Evolutionary conservation across 2,113 vertebrate genomes (phyloP), one percentile per base, ranked within the genome.

Genomic region (Buteo buteo): DNA sequence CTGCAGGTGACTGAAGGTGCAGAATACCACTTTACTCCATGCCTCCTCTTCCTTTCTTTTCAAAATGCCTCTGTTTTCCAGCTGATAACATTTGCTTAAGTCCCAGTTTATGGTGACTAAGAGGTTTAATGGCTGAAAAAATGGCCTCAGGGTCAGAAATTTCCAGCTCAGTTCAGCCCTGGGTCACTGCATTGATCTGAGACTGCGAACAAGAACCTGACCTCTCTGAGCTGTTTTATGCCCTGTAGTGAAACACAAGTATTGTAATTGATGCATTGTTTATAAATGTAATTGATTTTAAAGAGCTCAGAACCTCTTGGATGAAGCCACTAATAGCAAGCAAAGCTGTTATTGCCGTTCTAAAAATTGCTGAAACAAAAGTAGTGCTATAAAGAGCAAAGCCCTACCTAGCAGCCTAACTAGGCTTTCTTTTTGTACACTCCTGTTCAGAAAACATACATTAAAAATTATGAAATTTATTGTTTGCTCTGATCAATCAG

Each of bases 251-350:
- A 94, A 96, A 80, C 0, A 7, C 24, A 83, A 59, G 52, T 72
- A 88, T 50, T 86, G 76, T 61, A 66, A 81, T 11, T 62, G 54
- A 73, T 81, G 64, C 38, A 8, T 54, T 88, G 90, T 78, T 94
- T 84, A 87, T 87, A 92, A 82, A 82, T 50, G 25, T 52, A 87
- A 94, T 93, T 73, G 62, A 89, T 95, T 96, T 82, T 82, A 77
- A 91, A 82, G 70, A 82, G 32, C 62, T 72, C 38, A 5, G 40
- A 61, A 18, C 29, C 49, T 65, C 54, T 82, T 14, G 2, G 70
- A 76, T 66, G 31, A 91, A 91, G 50, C 36, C 81, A 73, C 13
- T 80, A 89, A 94, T 57, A 86, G 70, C 73, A 82, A 9, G 2
- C 11, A 82, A 72, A 90, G 28, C 34, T 82, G 25, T 54, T 84